Conservation (phyloP, 2,797 vertebrate species). For the Propithecus deckenii region DNA sequence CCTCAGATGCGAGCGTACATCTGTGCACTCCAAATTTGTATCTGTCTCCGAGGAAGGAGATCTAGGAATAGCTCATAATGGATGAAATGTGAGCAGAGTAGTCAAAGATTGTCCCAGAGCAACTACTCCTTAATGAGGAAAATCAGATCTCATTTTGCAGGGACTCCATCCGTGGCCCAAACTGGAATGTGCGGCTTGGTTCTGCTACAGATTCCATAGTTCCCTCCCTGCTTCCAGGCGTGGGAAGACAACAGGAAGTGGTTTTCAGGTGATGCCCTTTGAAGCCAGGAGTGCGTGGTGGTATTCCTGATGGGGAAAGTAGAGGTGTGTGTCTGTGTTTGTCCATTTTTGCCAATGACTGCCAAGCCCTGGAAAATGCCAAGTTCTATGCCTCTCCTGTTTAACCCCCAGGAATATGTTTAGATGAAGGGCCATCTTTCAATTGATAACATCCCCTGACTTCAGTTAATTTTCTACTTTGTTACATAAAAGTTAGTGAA, state of each 20-base stretch:
- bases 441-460: not conserved
- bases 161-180: not conserved
- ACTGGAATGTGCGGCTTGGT: not conserved
- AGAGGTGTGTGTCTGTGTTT: not conserved
- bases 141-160: slow-evolving; percentile 14
- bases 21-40: slow-evolving; percentile 42
- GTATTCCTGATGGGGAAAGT: not conserved
- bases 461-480: not conserved
- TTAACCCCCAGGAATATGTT: not conserved
- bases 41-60: slow-evolving; percentile 16
- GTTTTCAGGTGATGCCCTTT: not conserved
- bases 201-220: not conserved
- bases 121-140: not conserved
- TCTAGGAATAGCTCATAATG: not conserved
- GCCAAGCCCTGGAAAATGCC: not conserved
- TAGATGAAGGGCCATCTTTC: not conserved
- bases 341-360: not conserved
- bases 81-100: slow-evolving; percentile 25
- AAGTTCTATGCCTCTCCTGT: not conserved
- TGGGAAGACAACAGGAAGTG: not conserved
- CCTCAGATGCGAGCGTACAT: not conserved
- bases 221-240: not conserved
- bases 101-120: not conserved
- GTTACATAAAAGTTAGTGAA: not conserved
- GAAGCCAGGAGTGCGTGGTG: not conserved